These are phyloP conservation scores for Haplochromis burtoni DNA, from an alignment of 2,113 vertebrate species.

Conservation along the genomic window DNA sequence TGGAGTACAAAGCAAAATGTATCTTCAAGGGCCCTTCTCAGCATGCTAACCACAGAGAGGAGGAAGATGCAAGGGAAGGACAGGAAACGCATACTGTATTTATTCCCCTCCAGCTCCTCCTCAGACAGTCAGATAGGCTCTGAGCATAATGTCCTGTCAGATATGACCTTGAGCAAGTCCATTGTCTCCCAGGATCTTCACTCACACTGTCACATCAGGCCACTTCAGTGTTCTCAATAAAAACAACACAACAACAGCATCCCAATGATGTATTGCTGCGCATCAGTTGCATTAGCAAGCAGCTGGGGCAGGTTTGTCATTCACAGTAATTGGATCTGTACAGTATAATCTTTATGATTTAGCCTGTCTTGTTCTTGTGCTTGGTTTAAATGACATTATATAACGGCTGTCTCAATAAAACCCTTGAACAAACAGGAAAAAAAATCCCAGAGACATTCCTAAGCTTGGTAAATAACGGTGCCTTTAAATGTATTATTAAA, in stretches of 20 bases:
- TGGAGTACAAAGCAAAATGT: slow-evolving; percentile 19
- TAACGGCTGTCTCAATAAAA: neutral
- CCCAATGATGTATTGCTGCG: slow-evolving; percentile 25
- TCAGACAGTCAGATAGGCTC: slow-evolving; percentile 27
- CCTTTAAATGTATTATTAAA: neutral
- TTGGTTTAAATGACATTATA: neutral
- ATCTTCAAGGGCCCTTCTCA: slow-evolving; percentile 12
- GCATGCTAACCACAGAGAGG: slow-evolving; percentile 43
- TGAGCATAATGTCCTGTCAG: slow-evolving; percentile 36
- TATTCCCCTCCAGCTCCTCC: neutral
- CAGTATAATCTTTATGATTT: slow-evolving; percentile 15
- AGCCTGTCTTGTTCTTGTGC: neutral
- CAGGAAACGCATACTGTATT: slow-evolving; percentile 14
- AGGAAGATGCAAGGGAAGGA: neutral
- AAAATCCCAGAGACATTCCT: neutral
- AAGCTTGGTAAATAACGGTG: neutral
- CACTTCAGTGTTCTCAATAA: slow-evolving; percentile 40
- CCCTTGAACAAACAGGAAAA: neutral
- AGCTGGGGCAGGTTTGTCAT: slow-evolving; percentile 41
- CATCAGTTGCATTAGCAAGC: slow-evolving; percentile 50
- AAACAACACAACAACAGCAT: slow-evolving; percentile 50
- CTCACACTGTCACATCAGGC: slow-evolving; percentile 48
- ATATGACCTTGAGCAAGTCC: slow-evolving; percentile 58
- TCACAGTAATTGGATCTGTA: slow-evolving; percentile 26
- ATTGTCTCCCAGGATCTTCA: slow-evolving; percentile 45